phyloP scores from a whole-genome alignment of 2,888 invertebrate genomes.

The Phlogophora meticulosa region DNA sequence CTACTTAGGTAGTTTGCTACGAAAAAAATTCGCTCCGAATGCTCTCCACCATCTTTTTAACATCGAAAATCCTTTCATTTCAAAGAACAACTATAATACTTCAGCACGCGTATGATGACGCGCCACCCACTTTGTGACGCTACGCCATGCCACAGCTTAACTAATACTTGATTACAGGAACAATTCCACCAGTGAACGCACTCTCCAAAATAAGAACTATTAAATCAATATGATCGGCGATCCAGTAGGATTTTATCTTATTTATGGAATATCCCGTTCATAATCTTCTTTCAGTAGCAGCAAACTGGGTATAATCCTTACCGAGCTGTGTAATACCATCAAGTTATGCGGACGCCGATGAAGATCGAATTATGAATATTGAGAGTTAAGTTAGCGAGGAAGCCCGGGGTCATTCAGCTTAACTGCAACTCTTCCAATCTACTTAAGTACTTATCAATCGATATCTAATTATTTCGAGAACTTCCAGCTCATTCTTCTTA shows the following conservation, averaged over 20 bases:
- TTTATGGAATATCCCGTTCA: conserved; percentile 44
- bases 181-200: not conserved
- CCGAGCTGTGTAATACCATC: conserved; percentile 77
- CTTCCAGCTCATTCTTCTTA: conserved; percentile 56
- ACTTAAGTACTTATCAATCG: conserved; percentile 80
- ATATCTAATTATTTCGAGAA: conserved; percentile 72
- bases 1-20: too few species aligned
- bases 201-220: not conserved
- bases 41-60: too few species aligned
- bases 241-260: conserved; percentile 5
- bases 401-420: conserved; percentile 78
- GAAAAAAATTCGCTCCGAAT: too few species aligned
- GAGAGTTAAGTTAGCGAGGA: conserved; percentile 69
- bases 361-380: conserved; percentile 85
- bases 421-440: conserved; percentile 74
- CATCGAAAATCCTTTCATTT: too few species aligned
- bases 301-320: conserved; percentile 81
- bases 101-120: not conserved
- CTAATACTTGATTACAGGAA: too few species aligned
- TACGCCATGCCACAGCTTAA: not conserved
- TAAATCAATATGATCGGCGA: not conserved
- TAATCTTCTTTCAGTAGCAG: conserved; percentile 72
- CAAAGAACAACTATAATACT: not conserved
- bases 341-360: conserved; percentile 78
- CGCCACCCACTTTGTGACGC: not conserved